Conservation (phyloP, 1,140 invertebrate genomes). For the Lasioglossum albipes region DNA sequence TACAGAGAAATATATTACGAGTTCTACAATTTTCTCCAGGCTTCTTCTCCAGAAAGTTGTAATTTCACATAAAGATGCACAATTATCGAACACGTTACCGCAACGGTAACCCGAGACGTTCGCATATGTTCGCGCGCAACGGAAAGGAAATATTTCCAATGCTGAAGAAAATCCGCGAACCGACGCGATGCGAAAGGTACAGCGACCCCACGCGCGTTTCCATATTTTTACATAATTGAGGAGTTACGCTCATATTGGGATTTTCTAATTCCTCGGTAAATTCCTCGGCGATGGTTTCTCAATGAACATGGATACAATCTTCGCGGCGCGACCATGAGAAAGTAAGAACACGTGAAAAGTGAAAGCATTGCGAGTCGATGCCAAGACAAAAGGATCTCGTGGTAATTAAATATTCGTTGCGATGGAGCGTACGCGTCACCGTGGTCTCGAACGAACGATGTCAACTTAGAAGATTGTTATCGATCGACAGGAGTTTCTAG, state of each 20-base stretch:
- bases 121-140: no score
- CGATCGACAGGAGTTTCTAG: no score
- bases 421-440: background rate
- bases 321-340: conserved; percentile 60
- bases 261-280: conserved; percentile 55
- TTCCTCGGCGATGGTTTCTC: conserved; percentile 40
- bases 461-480: no score
- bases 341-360: conserved; percentile 60
- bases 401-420: conserved; percentile 39
- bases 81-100: no score
- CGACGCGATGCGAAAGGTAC: background rate
- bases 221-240: conserved; percentile 30
- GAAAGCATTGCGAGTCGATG: conserved; percentile 64
- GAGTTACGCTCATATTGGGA: background rate
- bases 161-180: no score
- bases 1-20: no score
- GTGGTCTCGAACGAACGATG: no score
- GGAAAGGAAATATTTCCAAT: background rate
- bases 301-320: conserved; percentile 53
- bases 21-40: no score
- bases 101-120: no score
- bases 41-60: no score
- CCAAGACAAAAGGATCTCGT: conserved; percentile 30
- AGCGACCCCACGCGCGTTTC: background rate
- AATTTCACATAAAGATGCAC: no score